These are phyloP conservation scores for Neomicropteryx cornuta DNA, from an alignment of 1,140 invertebrate genomes.

Conservation along the genomic window DNA sequence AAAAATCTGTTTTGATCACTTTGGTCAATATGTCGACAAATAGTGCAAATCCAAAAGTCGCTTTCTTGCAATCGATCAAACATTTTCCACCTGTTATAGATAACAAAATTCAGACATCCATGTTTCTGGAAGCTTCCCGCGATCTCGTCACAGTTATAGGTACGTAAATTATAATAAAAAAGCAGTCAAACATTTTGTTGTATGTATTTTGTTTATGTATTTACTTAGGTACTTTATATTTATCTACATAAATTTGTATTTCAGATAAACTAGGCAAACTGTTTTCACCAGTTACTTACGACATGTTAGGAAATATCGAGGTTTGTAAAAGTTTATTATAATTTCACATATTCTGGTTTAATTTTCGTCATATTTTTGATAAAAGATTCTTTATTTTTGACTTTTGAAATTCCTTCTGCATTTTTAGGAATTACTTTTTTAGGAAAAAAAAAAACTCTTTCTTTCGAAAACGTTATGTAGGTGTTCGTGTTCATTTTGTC, in stretches of 20 bases:
- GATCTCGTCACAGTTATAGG: conserved; percentile 50
- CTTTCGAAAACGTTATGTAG: background rate
- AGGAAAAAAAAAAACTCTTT: conserved; percentile 1
- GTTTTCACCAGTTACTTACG: conserved; percentile 58
- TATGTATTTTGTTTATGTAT: conserved; percentile 2
- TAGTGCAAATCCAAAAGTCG: conserved; percentile 12
- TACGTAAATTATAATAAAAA: conserved; percentile 24
- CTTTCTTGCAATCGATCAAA: conserved; percentile 21
- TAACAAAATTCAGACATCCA: conserved; percentile 46
- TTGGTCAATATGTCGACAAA: conserved; percentile 14
- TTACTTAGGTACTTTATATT: conserved; percentile 5
- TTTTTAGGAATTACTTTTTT: background rate
- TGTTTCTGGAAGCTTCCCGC: conserved; percentile 49
- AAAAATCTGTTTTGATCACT: background rate
- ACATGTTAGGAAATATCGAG: conserved; percentile 62
- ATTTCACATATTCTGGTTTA: background rate
- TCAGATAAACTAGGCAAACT: conserved; percentile 60
- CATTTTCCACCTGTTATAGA: conserved; percentile 36
- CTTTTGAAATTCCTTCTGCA: background rate
- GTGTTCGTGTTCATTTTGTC: background rate
- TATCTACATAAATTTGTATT: conserved; percentile 19
- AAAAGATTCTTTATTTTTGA: too few relatives aligned
- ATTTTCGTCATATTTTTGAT: conserved; percentile 5
- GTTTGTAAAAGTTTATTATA: conserved; percentile 35
- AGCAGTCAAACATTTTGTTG: background rate